Evolutionary conservation across 2,797 vertebrate genomes (phyloP).

Genomic region (Sternotherus odoratus): DNA sequence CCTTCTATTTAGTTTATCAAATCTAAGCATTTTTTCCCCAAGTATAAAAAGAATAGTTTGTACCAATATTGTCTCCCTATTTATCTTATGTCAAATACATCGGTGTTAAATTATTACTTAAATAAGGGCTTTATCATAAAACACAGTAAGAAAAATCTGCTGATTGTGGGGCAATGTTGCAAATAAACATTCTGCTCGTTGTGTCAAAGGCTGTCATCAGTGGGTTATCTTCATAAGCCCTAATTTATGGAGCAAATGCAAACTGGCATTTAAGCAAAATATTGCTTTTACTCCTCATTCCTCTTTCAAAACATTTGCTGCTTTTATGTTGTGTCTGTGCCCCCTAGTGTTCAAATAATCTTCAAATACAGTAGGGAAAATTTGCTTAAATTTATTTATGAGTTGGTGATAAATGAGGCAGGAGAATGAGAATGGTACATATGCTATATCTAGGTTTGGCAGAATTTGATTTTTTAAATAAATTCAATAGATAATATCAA

Average conservation of each 20-base stretch:
- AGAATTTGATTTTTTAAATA: background rate
- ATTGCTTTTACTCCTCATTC: background rate
- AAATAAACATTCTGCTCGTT: background rate
- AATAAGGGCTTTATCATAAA: background rate
- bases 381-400: rapidly evolving
- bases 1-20: background rate
- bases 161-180: background rate
- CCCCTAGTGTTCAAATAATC: constrained; percentile 47
- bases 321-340: constrained; percentile 35
- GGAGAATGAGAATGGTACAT: background rate
- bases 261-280: background rate
- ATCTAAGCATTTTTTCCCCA: background rate
- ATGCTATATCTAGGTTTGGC: rapidly evolving
- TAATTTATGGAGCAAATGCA: constrained; percentile 9
- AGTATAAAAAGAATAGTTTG: background rate
- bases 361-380: background rate
- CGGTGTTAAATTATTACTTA: background rate
- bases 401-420: background rate
- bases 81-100: background rate
- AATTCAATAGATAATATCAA: background rate
- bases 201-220: constrained; percentile 31
- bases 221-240: constrained; percentile 33
- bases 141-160: background rate
- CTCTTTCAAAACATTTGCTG: rapidly evolving
- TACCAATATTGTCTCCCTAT: background rate